Conservation (phyloP, 2,113 vertebrate species). For the Aix galericulata region DNA sequence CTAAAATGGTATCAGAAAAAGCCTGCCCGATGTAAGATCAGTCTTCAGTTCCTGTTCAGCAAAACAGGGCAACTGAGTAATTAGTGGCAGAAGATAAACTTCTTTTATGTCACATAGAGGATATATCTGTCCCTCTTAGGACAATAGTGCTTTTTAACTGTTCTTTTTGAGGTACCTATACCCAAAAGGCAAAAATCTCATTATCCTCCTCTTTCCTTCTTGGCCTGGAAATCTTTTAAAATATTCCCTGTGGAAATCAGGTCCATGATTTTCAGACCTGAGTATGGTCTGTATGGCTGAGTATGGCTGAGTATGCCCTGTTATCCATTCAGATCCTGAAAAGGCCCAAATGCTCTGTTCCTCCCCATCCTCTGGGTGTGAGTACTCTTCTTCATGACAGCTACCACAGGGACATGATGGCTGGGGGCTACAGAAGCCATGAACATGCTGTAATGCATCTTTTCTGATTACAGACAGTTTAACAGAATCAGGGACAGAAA, state of each 20-base stretch:
- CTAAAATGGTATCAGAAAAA: not conserved
- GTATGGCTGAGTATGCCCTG: not conserved
- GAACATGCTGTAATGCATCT: not conserved
- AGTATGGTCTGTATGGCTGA: no score
- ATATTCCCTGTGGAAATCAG: not conserved
- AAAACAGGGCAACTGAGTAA: not conserved
- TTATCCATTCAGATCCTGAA: not conserved
- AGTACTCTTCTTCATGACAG: not conserved
- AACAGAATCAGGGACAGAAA: not conserved
- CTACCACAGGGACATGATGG: not conserved
- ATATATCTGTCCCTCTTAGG: not conserved
- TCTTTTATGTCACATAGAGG: not conserved
- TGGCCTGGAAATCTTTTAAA: conserved; percentile 1
- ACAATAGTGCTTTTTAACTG: not conserved
- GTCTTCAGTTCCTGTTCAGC: not conserved
- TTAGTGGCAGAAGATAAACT: not conserved
- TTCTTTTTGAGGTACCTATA: not conserved
- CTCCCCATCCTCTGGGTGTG: not conserved
- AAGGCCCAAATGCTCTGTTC: not conserved
- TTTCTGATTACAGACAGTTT: not conserved
- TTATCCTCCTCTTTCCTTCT: not conserved
- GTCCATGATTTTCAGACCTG: not conserved
- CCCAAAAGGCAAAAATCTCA: not conserved
- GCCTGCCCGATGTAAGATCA: not conserved
- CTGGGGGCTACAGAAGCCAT: not conserved